These are phyloP conservation scores for Hydrochoerus hydrochaeris DNA, from an alignment of 2,113 vertebrate genomes.

Conservation along the genomic window DNA sequence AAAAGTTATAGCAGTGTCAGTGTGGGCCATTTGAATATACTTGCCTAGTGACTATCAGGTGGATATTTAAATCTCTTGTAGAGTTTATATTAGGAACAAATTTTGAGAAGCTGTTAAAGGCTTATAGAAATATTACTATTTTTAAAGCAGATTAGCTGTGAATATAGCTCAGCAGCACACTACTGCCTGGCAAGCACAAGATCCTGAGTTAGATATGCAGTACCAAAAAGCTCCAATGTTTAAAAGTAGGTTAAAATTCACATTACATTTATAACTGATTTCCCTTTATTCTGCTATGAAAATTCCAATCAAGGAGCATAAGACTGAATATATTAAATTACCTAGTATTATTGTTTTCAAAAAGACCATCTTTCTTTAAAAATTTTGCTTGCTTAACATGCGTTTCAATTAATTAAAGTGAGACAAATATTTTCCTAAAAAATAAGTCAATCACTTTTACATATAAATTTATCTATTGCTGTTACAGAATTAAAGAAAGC, in stretches of 20 bases:
- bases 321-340: conserved; percentile 41
- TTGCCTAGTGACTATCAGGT: not conserved
- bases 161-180: too few species aligned
- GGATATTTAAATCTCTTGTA: not conserved
- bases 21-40: not conserved
- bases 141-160: not conserved
- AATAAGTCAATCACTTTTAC: conserved; percentile 39
- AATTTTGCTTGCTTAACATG: conserved; percentile 54
- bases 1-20: not conserved
- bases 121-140: conserved; percentile 37
- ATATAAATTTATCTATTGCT: conserved; percentile 54
- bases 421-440: not conserved
- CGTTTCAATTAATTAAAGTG: conserved; percentile 58
- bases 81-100: not conserved
- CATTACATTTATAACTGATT: conserved; percentile 35
- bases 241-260: not conserved
- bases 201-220: too few species aligned
- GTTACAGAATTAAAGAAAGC: conserved; percentile 52
- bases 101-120: not conserved
- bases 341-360: conserved; percentile 43
- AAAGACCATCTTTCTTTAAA: conserved; percentile 39
- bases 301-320: conserved; percentile 49
- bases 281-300: conserved; percentile 33
- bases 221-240: not conserved
- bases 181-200: too few species aligned